A percentile compares a stretch with the other conserved stretches of the same genome.
Evolutionary conservation across 2,797 vertebrate genomes (phyloP).

Genomic region (Margarornis squamiger): DNA sequence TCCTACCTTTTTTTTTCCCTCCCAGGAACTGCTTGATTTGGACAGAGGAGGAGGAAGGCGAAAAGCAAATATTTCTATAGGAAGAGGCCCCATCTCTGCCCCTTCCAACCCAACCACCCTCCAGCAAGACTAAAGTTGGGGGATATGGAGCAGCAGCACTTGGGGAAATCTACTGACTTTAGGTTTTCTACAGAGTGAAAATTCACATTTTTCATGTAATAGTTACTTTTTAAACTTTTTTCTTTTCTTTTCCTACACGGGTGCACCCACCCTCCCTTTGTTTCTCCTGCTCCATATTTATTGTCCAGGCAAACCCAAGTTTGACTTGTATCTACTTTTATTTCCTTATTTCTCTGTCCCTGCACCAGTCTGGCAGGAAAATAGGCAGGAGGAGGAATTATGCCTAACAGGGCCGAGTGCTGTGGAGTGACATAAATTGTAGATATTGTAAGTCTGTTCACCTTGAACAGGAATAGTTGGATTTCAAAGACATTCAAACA

Average conservation of each 20-base stretch:
- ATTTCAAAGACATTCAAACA: conserved; percentile 52
- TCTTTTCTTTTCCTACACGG: neutral
- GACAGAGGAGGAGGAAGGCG: neutral
- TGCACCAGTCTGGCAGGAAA: neutral
- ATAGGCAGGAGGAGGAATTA: neutral
- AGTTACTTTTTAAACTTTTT: neutral
- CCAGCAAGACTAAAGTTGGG: too few relatives aligned
- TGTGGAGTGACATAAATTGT: conserved; percentile 26
- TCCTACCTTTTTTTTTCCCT: too few relatives aligned
- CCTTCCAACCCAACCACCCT: neutral
- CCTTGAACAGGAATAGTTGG: conserved; percentile 39
- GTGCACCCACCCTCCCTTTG: too few relatives aligned
- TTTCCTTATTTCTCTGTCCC: neutral
- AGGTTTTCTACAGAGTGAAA: neutral
- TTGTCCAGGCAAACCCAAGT: neutral
- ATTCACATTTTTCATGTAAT: rapidly evolving
- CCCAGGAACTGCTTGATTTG: neutral
- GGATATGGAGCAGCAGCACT: rapidly evolving
- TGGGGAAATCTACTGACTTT: neutral
- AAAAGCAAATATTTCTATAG: neutral
- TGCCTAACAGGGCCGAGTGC: neutral
- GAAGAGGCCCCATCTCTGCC: neutral
- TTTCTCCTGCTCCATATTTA: neutral
- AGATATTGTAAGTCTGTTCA: neutral
- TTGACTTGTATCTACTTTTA: neutral